phyloP scores from a whole-genome alignment of 2,113 vertebrate species.

The Natator depressus region DNA sequence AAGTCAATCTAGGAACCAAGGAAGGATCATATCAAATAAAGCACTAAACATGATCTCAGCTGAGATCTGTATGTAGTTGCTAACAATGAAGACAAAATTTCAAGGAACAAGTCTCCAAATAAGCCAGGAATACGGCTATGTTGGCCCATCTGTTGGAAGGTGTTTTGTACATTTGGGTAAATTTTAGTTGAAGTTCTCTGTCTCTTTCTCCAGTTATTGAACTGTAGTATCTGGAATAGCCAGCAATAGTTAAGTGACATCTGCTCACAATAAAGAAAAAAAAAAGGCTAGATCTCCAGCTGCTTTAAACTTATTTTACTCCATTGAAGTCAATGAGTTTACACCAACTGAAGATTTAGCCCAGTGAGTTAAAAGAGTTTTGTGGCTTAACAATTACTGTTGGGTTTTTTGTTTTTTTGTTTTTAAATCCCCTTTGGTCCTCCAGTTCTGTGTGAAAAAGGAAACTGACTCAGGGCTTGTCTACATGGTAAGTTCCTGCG shows the following conservation, averaged over 20 bases:
- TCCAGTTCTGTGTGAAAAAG: too few relatives aligned
- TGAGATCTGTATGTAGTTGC: not conserved
- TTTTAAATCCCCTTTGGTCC: too few relatives aligned
- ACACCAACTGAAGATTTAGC: not conserved
- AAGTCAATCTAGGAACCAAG: constrained; percentile 13
- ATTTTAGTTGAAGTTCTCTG: not conserved
- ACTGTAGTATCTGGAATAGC: not conserved
- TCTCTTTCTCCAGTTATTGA: not conserved
- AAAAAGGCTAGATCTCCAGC: not conserved
- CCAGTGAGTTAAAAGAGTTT: too few relatives aligned
- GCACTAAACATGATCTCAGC: not conserved
- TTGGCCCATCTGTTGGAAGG: not conserved
- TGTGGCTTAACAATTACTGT: too few relatives aligned
- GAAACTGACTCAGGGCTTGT: too few relatives aligned
- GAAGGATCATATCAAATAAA: not conserved
- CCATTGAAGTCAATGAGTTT: not conserved
- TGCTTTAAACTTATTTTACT: not conserved
- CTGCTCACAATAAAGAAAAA: not conserved
- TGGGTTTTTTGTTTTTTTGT: too few relatives aligned
- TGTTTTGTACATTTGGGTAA: not conserved
- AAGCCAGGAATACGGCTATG: not conserved
- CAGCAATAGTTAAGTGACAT: not conserved
- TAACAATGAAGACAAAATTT: not conserved
- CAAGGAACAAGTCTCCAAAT: not conserved
- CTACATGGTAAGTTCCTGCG: too few relatives aligned